Base-by-base conservation (phyloP, 2,113 vertebrate genomes). In the Centropristis striata region DNA sequence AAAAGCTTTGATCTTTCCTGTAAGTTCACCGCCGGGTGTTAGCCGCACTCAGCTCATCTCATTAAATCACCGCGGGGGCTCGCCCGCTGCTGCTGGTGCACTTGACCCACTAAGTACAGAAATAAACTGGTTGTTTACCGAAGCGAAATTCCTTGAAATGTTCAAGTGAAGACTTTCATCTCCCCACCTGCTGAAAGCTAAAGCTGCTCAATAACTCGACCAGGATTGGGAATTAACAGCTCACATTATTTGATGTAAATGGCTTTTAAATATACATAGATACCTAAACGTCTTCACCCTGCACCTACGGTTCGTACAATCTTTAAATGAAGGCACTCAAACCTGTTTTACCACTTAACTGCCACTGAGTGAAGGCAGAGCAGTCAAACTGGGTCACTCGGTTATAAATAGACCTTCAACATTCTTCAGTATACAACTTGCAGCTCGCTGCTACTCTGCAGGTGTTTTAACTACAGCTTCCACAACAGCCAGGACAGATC, bases 351-450 rank as follows among this genome's bases (percentile, higher is more conserved):
- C 15, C 20, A 4, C 41, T 15, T 21, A 14, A 7, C 50, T 15
- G 46, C 13, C 58, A 59, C 9, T 27, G 53, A 53, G 18, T 16
- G 18, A 41, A 46, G 47, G 15, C 13, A 16, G 44, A 42, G 8
- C 14, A 42, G n/a, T 68, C 4, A 63, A 88, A 87, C 53, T 73
- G 55, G 72, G 74, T 83, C 84, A 51, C 32, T 57, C 41, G 13
- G 18, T 28, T 20, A 23, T 68, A 73, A 86, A 86, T 91, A 89
- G 74, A 66, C 28, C 54, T 18, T 61, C 8, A 10, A 49, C 75
- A 71, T 83, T 85, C 75, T 41, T 55, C 54, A 16, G 13, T 25
- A 5, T 11, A 11, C 37, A 21, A 15, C 41, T n/a, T 14, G 13
- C 41, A 51, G 55, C 53, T 20, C 55, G 2, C 20, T 46, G 9